Base-by-base conservation (phyloP, 2,888 invertebrate genomes). In the Drosophila buzzatii region DNA sequence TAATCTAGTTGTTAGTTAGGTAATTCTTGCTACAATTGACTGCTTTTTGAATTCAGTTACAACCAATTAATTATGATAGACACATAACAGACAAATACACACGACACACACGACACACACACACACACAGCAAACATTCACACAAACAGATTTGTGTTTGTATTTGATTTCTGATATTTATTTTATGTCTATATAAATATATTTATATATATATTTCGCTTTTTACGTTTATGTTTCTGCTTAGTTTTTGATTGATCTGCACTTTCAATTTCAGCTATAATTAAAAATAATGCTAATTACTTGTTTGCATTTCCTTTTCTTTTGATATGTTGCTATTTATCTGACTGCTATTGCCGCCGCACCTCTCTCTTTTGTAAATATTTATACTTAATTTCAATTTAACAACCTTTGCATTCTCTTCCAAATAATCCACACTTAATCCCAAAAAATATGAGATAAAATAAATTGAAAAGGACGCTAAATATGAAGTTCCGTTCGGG, bases 311-410 rank as follows among this genome's bases (percentile, higher is more conserved):
- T 64, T 64, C 18, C 53, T 64, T 14, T 51, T 76, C 57, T 67
- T 73, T 51, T 89, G 88, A 88, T 90, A 89, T 88, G 89, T 88
- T 83, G 75, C 78, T 85, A 81, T 82, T 81, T 81, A 72, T 66
- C 62, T 72, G 73, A 52, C 64, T 79, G 66, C 70, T 79, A 51
- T 51, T 72, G 69, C 74, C 55, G 16, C 27, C 55, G 16, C 27
- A 62, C 64, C 70, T n/a, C n/a, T n/a, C n/a, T n/a, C n/a, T 63
- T 71, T 80, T 89, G 89, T 89, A 88, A 89, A 89, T 90, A 89
- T 81, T 85, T 85, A 79, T 90, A 73, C 76, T 84, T 87, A 73
- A 73, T 89, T 90, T 89, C 64, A 56, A 73, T 72, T 79, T 72
- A 89, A 86, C 90, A 86, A 85, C 85, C 85, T 85, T 81, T 81